A percentile compares a stretch with the other conserved stretches of the same genome.
These are phyloP conservation scores for Oncorhynchus masou DNA, from an alignment of 2,113 vertebrate genomes.

Conservation along the genomic window DNA sequence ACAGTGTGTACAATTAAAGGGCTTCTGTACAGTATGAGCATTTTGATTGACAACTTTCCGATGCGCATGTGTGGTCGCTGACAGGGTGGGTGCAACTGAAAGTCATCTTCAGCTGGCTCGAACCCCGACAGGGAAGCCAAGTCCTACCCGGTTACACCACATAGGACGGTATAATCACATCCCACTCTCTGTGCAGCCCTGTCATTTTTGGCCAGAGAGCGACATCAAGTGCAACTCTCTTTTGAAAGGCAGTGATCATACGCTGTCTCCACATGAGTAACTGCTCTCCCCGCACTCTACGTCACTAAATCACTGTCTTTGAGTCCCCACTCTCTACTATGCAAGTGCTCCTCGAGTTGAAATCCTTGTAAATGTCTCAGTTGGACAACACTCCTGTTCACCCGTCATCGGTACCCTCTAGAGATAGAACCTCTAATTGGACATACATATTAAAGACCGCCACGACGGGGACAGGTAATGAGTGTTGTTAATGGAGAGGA, in stretches of 20 bases:
- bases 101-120: constrained; percentile 15
- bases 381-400: not conserved
- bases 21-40: not conserved
- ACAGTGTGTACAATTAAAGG: constrained; percentile 1
- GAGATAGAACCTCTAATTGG: constrained; percentile 31
- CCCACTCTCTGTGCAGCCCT: constrained; percentile 36
- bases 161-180: constrained; percentile 40
- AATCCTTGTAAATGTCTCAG: not conserved
- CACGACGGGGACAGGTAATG: not conserved
- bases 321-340: not conserved
- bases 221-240: constrained; percentile 8
- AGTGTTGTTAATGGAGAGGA: constrained; percentile 7
- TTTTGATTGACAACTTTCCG: not conserved
- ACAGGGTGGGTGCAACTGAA: not conserved
- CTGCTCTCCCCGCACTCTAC: not conserved
- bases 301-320: not conserved
- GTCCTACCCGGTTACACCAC: not conserved
- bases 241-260: constrained; percentile 26
- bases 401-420: constrained; percentile 13
- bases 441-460: constrained; percentile 28
- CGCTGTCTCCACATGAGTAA: constrained; percentile 1
- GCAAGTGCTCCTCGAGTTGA: not conserved
- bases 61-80: not conserved
- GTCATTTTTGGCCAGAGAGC: constrained; percentile 38
- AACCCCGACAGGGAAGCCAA: constrained; percentile 7